phyloP scores from a whole-genome alignment of 2,797 vertebrate genomes.

The Hyperoplus lanceolatus region DNA sequence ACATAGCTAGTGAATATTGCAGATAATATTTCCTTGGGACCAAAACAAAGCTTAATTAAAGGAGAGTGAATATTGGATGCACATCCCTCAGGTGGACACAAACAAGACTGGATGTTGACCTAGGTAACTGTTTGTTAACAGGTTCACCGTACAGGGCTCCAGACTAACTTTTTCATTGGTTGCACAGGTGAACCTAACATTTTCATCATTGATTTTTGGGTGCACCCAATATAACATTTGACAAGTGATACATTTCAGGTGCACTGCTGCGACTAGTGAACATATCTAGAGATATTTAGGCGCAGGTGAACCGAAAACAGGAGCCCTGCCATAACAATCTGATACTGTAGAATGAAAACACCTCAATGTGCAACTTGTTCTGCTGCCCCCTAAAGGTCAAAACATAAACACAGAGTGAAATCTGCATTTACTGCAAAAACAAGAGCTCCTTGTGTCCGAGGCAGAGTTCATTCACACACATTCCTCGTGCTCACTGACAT shows the following conservation, averaged over 20 bases:
- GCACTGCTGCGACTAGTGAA: too few relatives aligned
- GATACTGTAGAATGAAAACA: background rate
- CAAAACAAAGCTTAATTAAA: background rate
- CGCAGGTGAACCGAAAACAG: too few relatives aligned
- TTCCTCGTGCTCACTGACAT: slow-evolving; percentile 1
- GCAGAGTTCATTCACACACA: slow-evolving; percentile 2
- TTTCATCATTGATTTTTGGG: too few relatives aligned
- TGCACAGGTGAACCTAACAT: too few relatives aligned
- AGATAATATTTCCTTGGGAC: background rate
- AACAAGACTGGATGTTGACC: background rate
- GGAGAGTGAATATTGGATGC: background rate
- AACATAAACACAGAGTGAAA: background rate
- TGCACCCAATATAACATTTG: too few relatives aligned
- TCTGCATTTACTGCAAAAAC: background rate
- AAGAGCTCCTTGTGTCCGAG: background rate
- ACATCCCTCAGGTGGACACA: background rate
- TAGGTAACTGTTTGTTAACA: too few relatives aligned
- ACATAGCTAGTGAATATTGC: slow-evolving; percentile 6
- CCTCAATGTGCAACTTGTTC: background rate
- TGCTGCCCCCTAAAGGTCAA: background rate
- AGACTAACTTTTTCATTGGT: too few relatives aligned
- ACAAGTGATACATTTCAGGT: too few relatives aligned
- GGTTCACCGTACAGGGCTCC: too few relatives aligned
- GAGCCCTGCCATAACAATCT: too few relatives aligned
- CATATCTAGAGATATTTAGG: too few relatives aligned